These are phyloP conservation scores for Seriola dumerili DNA, from an alignment of 2,113 vertebrate species.

Conservation along the genomic window DNA sequence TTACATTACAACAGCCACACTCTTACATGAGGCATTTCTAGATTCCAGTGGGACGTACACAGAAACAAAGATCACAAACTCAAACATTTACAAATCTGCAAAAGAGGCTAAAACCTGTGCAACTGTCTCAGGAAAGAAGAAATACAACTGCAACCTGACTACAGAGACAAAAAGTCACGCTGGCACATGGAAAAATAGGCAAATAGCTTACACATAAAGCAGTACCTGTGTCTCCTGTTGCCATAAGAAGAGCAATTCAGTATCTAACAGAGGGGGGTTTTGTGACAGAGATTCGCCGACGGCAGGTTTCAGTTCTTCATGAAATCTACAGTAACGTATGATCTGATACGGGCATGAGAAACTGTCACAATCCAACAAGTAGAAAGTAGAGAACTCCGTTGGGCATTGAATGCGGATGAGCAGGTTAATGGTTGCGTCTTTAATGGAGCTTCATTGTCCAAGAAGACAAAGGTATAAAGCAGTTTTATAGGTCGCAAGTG, in stretches of 20 bases:
- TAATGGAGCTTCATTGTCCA: background rate
- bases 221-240: conserved; percentile 72
- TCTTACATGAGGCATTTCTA: background rate
- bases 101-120: conserved; percentile 8
- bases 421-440: background rate
- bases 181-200: background rate
- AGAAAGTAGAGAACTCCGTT: fast-evolving
- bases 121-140: background rate
- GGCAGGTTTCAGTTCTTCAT: conserved; percentile 84
- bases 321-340: background rate
- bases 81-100: background rate
- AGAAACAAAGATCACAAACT: background rate
- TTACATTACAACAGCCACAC: background rate
- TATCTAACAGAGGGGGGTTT: conserved; percentile 27
- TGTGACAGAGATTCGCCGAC: conserved; percentile 9
- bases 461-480: background rate
- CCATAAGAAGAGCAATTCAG: conserved; percentile 64
- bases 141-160: background rate
- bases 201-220: conserved; percentile 1
- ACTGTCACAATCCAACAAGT: background rate
- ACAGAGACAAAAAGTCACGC: background rate
- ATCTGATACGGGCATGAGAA: background rate
- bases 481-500: background rate
- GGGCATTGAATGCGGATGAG: background rate
- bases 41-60: background rate